Evolutionary conservation across 2,888 invertebrate genomes (phyloP).

Genomic region (Eristalis pertinax): DNA sequence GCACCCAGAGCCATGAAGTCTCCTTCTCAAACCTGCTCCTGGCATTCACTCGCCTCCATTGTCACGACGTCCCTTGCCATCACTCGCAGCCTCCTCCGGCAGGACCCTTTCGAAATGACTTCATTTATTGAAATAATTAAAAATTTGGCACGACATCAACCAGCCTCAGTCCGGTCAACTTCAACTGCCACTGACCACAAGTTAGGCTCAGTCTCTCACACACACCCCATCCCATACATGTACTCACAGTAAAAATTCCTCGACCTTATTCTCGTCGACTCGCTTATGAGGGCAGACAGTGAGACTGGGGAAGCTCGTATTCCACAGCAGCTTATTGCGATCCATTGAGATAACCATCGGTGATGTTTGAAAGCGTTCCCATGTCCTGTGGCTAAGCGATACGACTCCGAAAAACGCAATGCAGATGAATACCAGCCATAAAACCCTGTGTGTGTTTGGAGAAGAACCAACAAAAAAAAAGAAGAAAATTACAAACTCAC

Average conservation of each 20-base stretch:
- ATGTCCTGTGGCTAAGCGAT: constrained; percentile 84
- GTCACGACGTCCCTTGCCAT: neutral
- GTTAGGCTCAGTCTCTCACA: neutral
- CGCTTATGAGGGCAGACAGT: constrained; percentile 86
- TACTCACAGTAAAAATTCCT: constrained; percentile 83
- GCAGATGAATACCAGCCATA: constrained; percentile 84
- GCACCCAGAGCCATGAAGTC: no score
- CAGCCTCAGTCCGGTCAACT: no score
- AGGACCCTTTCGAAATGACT: neutral
- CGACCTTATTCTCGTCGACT: constrained; percentile 83
- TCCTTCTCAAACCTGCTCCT: no score
- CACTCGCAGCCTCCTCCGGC: neutral
- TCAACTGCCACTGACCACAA: neutral
- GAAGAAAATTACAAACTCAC: constrained; percentile 11
- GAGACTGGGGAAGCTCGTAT: constrained; percentile 86
- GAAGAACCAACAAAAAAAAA: constrained; percentile 46
- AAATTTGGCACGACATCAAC: neutral
- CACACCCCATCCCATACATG: neutral
- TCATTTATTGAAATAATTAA: neutral
- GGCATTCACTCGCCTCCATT: neutral
- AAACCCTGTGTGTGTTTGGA: constrained; percentile 79
- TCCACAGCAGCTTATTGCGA: constrained; percentile 87
- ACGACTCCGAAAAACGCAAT: constrained; percentile 83
- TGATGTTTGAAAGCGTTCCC: constrained; percentile 86
- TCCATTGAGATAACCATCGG: constrained; percentile 89